These are phyloP conservation scores for Myotis planiceps DNA, from an alignment of 2,797 vertebrate genomes.

Conservation along the genomic window DNA sequence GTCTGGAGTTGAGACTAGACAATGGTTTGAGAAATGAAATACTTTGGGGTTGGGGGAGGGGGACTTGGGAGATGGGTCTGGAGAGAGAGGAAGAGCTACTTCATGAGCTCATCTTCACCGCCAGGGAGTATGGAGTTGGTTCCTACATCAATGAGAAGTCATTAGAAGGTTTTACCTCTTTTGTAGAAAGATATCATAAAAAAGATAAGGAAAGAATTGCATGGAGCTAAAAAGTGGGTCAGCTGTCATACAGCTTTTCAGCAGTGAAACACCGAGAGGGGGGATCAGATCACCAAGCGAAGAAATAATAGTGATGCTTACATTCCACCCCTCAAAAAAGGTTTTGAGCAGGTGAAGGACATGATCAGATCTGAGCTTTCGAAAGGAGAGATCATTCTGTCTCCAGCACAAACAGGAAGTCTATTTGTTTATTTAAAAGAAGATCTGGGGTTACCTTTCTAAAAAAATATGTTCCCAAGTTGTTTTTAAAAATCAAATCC, in stretches of 20 bases:
- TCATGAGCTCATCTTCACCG: background rate
- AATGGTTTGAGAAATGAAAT: background rate
- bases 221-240: background rate
- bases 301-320: background rate
- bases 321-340: background rate
- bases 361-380: background rate
- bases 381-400: background rate
- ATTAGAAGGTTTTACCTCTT: background rate
- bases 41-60: accelerated
- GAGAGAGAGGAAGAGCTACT: background rate
- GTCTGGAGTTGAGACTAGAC: background rate
- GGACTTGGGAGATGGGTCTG: no score
- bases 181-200: background rate
- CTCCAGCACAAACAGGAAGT: background rate
- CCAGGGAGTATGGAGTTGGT: background rate
- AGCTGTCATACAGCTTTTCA: background rate
- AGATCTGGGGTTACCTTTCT: background rate
- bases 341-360: background rate
- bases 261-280: background rate
- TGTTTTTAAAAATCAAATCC: background rate
- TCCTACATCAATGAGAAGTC: background rate
- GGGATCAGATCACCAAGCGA: background rate
- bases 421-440: background rate
- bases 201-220: background rate
- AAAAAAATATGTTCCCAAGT: background rate